A percentile compares a stretch with the other conserved stretches of the same genome.
Evolutionary conservation across 2,888 invertebrate species (phyloP).

Genomic region (Oxytorus armatus): DNA sequence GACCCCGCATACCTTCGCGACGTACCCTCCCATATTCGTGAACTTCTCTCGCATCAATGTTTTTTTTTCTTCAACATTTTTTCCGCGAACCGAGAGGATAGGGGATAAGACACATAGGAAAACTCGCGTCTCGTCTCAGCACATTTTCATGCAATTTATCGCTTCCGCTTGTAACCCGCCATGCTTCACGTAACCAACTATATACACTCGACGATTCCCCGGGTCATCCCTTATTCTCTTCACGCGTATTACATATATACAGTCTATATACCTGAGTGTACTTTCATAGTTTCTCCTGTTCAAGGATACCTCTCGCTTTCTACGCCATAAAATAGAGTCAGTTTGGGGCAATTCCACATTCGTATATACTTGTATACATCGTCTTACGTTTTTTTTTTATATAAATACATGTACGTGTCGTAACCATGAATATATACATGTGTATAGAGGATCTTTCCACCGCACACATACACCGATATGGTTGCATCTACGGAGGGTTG

Average conservation of each 20-base stretch:
- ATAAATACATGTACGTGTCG: not conserved
- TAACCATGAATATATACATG: constrained; percentile 7
- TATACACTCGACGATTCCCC: constrained; percentile 45
- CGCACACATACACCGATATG: constrained; percentile 6
- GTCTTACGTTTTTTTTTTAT: not conserved
- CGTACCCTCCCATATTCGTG: not conserved
- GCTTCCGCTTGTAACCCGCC: constrained; percentile 45
- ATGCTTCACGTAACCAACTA: constrained; percentile 5
- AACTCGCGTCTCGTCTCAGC: not conserved
- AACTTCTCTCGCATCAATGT: not conserved
- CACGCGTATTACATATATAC: constrained; percentile 36
- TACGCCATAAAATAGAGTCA: constrained; percentile 28
- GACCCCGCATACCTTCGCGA: not conserved
- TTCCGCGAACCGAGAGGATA: not conserved
- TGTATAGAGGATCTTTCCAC: constrained; percentile 3
- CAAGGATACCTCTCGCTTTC: not conserved
- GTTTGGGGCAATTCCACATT: constrained; percentile 22
- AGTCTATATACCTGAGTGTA: constrained; percentile 1
- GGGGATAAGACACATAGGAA: constrained; percentile 11
- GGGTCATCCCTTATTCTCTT: constrained; percentile 55
- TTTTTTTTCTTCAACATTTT: not conserved
- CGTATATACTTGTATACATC: not conserved
- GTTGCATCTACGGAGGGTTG: constrained; percentile 44
- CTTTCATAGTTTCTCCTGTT: not conserved
- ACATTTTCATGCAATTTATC: constrained; percentile 50